Evolutionary conservation across 2,888 invertebrate species (phyloP), one percentile per base, ranked within the genome.

Genomic region (Xanthia togata): DNA sequence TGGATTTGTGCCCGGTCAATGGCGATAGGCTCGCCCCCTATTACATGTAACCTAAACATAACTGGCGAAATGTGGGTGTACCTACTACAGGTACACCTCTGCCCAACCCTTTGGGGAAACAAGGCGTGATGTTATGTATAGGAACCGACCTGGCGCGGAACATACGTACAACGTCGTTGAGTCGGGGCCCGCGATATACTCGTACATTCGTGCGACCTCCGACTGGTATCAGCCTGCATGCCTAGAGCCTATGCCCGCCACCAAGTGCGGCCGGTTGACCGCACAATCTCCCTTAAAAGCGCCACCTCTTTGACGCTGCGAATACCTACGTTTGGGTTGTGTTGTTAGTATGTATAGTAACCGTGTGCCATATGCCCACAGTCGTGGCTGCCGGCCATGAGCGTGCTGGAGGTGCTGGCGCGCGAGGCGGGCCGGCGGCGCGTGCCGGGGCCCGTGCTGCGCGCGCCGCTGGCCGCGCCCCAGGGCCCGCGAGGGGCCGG

Each of bases 301-400:
- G 63, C 41, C 20, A 64, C 11, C 41, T 44, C 41, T 67, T 14
- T 53, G 2, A 26, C 26, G 2, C 31, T 31, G 9, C 5, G 64
- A 20, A 26, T 31, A 17, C 17, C 38, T 64, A 70, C 20, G 14
- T 20, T 11, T 3, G 23, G 23, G 0, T 4, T 17, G 38, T 31
- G 20, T 31, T 23, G 17, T 0, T n/a, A 17, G 17, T n/a, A 17
- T 23, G 5, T 9, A 3, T 14, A 11, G 8, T 75, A 82, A 75
- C 26, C 11, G 1, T n/a, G 11, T n/a, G 1, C 0, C 20, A 4
- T 23, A 2, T 14, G 0, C 0, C 62, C 23, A 0, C 95, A 98
- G 97, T 98, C 98, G 81, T 99, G 98, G 98, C 95, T 99, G 89
- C 99, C 99, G 0, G 98, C 98, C 84, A 98, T 98, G 93, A 98